These are phyloP conservation scores for Uropetala carovei DNA, from an alignment of 2,888 invertebrate species.

Conservation along the genomic window DNA sequence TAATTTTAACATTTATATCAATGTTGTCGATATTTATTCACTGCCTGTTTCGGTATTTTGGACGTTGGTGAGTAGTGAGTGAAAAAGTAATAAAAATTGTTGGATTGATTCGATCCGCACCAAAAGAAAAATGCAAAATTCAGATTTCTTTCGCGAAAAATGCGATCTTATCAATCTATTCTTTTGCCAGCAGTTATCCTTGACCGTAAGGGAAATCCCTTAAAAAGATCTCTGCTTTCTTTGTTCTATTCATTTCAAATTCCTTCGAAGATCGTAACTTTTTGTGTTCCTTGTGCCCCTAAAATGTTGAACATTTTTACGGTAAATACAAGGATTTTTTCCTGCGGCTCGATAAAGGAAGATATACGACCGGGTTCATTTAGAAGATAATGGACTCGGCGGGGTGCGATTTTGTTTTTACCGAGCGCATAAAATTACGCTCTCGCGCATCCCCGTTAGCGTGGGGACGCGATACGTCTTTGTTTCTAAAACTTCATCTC, in stretches of 20 bases:
- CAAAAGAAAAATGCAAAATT: too few relatives aligned
- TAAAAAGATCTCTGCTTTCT: too few relatives aligned
- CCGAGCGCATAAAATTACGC: background rate
- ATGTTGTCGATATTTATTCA: too few relatives aligned
- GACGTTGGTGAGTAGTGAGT: too few relatives aligned
- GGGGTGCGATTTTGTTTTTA: background rate
- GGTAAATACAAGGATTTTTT: background rate
- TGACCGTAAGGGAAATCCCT: too few relatives aligned
- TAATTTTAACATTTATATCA: too few relatives aligned
- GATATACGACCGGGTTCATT: background rate
- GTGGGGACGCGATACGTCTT: constrained; percentile 11
- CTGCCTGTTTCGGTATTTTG: too few relatives aligned
- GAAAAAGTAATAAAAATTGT: too few relatives aligned
- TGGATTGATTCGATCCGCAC: too few relatives aligned
- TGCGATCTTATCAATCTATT: too few relatives aligned
- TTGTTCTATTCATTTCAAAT: background rate
- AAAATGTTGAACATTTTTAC: background rate
- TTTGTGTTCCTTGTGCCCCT: background rate
- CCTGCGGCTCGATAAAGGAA: background rate
- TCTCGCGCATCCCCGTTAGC: background rate
- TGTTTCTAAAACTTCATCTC: constrained; percentile 2
- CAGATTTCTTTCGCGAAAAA: too few relatives aligned
- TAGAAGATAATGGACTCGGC: background rate
- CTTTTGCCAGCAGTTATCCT: too few relatives aligned
- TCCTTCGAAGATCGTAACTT: background rate